A percentile compares a stretch with the other conserved stretches of the same genome.
Conservation (phyloP, 2,113 vertebrate genomes). For the Aegithalos caudatus region DNA sequence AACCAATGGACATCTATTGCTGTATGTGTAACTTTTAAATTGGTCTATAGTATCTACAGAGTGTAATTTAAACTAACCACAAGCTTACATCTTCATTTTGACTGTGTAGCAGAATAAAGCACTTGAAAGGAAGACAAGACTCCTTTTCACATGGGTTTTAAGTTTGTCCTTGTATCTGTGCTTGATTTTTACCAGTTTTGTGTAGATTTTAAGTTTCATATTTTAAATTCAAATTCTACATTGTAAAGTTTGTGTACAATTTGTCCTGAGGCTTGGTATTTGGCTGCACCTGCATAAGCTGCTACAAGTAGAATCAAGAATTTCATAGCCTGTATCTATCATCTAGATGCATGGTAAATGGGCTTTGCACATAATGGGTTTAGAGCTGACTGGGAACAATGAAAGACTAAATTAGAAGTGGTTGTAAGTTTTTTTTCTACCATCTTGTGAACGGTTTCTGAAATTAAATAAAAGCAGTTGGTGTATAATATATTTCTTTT, state of each 20-base stretch:
- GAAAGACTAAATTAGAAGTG: conserved; percentile 71
- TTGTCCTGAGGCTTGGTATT: conserved; percentile 86
- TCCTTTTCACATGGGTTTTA: conserved; percentile 79
- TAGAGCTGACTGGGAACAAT: conserved; percentile 76
- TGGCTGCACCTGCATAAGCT: conserved; percentile 87
- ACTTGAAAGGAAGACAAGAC: conserved; percentile 74
- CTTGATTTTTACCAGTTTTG: conserved; percentile 89
- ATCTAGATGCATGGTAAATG: conserved; percentile 89
- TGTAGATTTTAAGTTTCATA: conserved; percentile 85
- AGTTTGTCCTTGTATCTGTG: conserved; percentile 81
- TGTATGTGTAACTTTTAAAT: conserved; percentile 89
- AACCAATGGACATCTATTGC: conserved; percentile 84
- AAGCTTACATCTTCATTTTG: conserved; percentile 79
- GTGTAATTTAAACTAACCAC: conserved; percentile 93
- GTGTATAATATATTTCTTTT: conserved; percentile 73
- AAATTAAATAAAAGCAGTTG: conserved; percentile 81
- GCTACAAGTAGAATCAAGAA: conserved; percentile 84
- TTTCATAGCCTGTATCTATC: conserved; percentile 85
- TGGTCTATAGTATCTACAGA: conserved; percentile 90
- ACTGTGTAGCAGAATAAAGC: conserved; percentile 81
- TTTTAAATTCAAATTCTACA: conserved; percentile 84
- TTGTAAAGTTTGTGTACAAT: conserved; percentile 86
- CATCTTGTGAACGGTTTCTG: conserved; percentile 79
- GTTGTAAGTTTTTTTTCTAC: conserved; percentile 74
- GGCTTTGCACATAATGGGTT: conserved; percentile 78